Conservation (phyloP, 2,113 vertebrate species). For the Addax nasomaculatus region DNA sequence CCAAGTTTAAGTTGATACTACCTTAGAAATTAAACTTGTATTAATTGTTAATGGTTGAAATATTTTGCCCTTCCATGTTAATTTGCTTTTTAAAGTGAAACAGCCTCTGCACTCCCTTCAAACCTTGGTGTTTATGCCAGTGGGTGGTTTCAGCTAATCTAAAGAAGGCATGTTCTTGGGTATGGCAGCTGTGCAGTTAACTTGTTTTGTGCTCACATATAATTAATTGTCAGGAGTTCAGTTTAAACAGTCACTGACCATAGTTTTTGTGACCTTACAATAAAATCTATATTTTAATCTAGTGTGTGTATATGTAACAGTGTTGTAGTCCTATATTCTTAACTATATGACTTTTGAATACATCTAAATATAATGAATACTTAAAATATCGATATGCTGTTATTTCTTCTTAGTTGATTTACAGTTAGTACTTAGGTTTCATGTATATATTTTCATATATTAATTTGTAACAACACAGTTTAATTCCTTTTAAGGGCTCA, state of each 20-base stretch:
- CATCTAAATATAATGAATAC: background rate
- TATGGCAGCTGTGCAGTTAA: background rate
- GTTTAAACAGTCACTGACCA: background rate
- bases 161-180: background rate
- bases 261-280: background rate
- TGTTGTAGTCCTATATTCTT: background rate
- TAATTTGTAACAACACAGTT: slow-evolving; percentile 10
- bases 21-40: background rate
- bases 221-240: background rate
- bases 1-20: background rate
- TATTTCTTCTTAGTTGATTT: background rate
- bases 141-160: background rate
- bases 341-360: background rate
- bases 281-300: background rate
- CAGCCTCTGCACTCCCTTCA: background rate
- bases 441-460: background rate
- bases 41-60: slow-evolving; percentile 31
- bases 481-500: slow-evolving; percentile 85
- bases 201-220: background rate
- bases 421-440: background rate
- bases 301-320: background rate
- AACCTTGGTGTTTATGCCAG: background rate
- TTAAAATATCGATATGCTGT: background rate
- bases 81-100: background rate
- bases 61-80: background rate